A percentile compares a stretch with the other conserved stretches of the same genome.
These are phyloP conservation scores for Mesocentrotus franciscanus DNA, from an alignment of 53 echinoderm and acorn worm species.

Conservation along the genomic window DNA sequence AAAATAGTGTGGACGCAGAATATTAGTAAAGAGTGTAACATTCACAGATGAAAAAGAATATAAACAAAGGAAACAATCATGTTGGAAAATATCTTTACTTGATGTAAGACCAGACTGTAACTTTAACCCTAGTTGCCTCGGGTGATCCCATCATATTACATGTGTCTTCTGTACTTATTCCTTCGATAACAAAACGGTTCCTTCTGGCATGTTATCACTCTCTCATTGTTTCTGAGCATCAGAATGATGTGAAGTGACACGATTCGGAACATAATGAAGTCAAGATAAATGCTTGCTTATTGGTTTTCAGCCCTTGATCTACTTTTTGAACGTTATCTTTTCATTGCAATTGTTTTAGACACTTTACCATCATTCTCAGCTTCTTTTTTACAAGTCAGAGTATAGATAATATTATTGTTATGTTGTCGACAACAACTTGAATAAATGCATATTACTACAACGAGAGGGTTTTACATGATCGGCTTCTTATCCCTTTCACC, in stretches of 20 bases:
- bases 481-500: no score
- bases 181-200: constrained; percentile 1
- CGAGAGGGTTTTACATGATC: no score
- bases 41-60: background rate
- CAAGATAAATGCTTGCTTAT: background rate
- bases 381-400: background rate
- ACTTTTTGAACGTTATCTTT: background rate
- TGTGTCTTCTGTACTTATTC: background rate
- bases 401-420: no score
- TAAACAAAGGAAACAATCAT: background rate
- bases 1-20: no score
- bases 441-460: no score
- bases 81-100: no score
- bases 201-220: background rate
- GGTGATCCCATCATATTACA: background rate
- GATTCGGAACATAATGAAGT: background rate
- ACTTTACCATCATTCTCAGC: background rate
- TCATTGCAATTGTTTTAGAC: background rate
- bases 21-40: no score
- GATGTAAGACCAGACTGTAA: background rate
- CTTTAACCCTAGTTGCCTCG: background rate
- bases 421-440: no score
- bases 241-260: constrained; percentile 11
- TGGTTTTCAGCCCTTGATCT: constrained; percentile 35
- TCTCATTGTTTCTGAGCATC: background rate